Conservation (phyloP, 2,113 vertebrate genomes). For the Mellivora capensis region DNA sequence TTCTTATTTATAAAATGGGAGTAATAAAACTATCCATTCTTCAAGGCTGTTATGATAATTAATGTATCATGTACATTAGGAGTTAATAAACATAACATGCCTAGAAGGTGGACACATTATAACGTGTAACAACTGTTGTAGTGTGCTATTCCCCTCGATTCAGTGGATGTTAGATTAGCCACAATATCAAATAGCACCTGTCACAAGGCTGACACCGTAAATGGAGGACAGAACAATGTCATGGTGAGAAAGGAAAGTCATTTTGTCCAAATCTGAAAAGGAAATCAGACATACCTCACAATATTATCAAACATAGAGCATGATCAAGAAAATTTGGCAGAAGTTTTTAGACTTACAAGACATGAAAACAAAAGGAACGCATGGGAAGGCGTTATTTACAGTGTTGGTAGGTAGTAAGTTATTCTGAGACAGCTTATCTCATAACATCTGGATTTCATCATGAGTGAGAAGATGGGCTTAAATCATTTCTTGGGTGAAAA, state of each 20-base stretch:
- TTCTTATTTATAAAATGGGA: background rate
- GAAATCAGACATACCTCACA: background rate
- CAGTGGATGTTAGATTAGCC: background rate
- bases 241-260: background rate
- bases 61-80: background rate
- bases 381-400: background rate
- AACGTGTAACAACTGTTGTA: background rate
- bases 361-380: background rate
- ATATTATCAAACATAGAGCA: background rate
- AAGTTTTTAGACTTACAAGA: background rate
- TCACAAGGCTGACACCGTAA: background rate
- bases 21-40: background rate
- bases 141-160: background rate
- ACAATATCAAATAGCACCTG: background rate
- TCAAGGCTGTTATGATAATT: background rate
- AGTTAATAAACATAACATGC: slow-evolving; percentile 2
- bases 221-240: background rate
- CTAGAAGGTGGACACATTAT: background rate
- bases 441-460: background rate
- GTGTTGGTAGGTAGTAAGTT: background rate
- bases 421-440: background rate
- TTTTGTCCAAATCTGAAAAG: background rate
- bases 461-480: background rate
- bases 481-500: background rate
- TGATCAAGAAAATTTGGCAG: background rate